These are phyloP conservation scores for Frankliniella fusca DNA, from an alignment of 2,888 invertebrate genomes.

Conservation along the genomic window DNA sequence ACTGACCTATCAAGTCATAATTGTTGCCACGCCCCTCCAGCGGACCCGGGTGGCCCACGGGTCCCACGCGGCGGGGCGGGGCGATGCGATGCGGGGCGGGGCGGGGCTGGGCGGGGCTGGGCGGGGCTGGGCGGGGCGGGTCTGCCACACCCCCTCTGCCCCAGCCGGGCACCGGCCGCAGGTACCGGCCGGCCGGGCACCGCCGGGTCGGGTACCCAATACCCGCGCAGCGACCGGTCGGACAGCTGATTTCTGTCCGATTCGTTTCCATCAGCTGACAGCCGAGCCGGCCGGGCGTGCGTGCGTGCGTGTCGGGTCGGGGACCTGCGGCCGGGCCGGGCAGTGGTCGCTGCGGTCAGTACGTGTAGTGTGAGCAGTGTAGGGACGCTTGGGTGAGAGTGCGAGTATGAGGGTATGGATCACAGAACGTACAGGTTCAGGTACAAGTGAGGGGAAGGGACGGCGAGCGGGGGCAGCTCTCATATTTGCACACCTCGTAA, in stretches of 20 bases:
- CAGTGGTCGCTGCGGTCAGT: not conserved
- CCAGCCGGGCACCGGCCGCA: too few relatives aligned
- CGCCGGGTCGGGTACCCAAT: not conserved
- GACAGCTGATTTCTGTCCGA: constrained; percentile 14
- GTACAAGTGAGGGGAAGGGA: too few relatives aligned
- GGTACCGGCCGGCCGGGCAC: too few relatives aligned
- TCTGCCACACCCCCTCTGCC: too few relatives aligned
- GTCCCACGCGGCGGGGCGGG: too few relatives aligned
- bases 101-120: too few relatives aligned
- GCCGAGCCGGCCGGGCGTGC: not conserved
- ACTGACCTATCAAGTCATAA: not conserved
- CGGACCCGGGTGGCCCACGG: not conserved
- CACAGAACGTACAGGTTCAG: too few relatives aligned
- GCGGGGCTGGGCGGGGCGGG: too few relatives aligned
- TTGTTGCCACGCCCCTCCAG: not conserved
- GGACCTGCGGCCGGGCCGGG: not conserved
- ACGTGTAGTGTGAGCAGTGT: not conserved
- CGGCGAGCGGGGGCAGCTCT: too few relatives aligned
- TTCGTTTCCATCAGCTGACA: constrained; percentile 23
- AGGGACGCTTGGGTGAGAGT: not conserved
- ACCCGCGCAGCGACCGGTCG: not conserved
- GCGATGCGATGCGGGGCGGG: too few relatives aligned
- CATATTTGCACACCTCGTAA: too few relatives aligned
- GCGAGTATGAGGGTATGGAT: too few relatives aligned
- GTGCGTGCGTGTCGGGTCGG: not conserved